A percentile compares a stretch with the other conserved stretches of the same genome.
These are phyloP conservation scores for Acropternis orthonyx DNA, from an alignment of 2,797 vertebrate species.

Conservation along the genomic window DNA sequence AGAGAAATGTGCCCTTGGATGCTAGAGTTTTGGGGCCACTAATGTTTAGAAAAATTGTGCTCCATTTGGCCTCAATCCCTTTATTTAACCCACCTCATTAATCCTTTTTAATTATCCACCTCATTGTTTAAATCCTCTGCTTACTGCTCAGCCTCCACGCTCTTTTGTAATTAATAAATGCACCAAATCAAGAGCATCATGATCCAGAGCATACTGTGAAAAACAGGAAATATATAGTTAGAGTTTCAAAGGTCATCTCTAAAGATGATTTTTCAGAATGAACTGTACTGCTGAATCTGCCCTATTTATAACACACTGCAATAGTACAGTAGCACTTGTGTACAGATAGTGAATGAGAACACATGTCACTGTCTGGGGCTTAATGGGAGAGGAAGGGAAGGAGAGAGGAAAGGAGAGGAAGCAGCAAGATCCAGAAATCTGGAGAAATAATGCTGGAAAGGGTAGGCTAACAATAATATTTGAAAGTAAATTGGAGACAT, in stretches of 20 bases:
- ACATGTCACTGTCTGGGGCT: background rate
- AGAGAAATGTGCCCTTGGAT: background rate
- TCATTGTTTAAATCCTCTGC: constrained; percentile 57
- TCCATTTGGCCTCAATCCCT: constrained; percentile 42
- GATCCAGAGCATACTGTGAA: background rate
- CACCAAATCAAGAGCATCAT: constrained; percentile 14
- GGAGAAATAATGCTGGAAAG: background rate
- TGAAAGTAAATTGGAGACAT: background rate
- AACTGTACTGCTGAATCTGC: constrained; percentile 54
- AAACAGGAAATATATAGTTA: background rate
- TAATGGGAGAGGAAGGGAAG: background rate
- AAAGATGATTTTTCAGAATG: constrained; percentile 65
- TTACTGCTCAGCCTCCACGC: background rate
- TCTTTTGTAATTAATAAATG: constrained; percentile 45
- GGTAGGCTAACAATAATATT: background rate
- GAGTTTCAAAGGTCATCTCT: constrained; percentile 66
- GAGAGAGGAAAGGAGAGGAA: background rate
- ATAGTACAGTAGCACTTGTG: background rate
- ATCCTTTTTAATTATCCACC: constrained; percentile 64
- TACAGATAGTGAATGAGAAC: background rate
- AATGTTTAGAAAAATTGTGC: constrained; percentile 9
- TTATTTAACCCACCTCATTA: constrained; percentile 61
- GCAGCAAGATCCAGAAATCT: background rate
- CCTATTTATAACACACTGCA: constrained; percentile 64
- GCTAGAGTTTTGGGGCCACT: background rate